Evolutionary conservation across 2,888 invertebrate genomes (phyloP), one percentile per base, ranked within the genome.

Genomic region (Alsophila aescularia): DNA sequence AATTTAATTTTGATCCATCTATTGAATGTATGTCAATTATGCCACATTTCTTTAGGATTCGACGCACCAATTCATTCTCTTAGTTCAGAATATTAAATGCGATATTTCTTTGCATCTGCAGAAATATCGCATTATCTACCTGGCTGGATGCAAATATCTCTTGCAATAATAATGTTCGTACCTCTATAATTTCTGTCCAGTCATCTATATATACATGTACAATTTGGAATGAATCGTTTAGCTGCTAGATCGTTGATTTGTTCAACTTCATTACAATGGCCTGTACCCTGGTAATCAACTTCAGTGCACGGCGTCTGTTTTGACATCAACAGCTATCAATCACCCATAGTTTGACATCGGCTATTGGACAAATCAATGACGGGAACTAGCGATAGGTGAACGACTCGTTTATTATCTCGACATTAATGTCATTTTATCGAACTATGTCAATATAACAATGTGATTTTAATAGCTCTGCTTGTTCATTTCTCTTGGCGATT

Each of bases 401-500:
- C 66, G 87, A 82, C 87, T 83, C 67, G 65, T 85, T 86, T 85
- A 89, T 88, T 83, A 79, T 72, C 69, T 73, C 77, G 81, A 81
- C 81, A 81, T 82, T 81, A 79, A 52, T 69, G 66, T 75, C 74
- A 80, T 77, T 80, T 78, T 79, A 83, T 81, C 78, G 73, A 77
- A 79, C 55, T 55, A 36, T 56, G 51, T 42, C 51, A 52, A 56
- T 51, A 47, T 32, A 15, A 47, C 42, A 40, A 14, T 27, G 39
- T 48, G 34, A 24, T 36, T 50, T 55, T 40, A 50, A 35, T 44
- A 37, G 40, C 39, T 27, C 18, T 54, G 53, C 42, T 42, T 53
- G 21, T 24, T 31, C 21, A 36, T 52, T 41, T 35, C 37, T 42
- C 21, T 12, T 9, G 8, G 12, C 8, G 15, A 21, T 27, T 43